phyloP scores from a whole-genome alignment of 2,113 vertebrate species.

The Cyphomyrus plagiostoma region DNA sequence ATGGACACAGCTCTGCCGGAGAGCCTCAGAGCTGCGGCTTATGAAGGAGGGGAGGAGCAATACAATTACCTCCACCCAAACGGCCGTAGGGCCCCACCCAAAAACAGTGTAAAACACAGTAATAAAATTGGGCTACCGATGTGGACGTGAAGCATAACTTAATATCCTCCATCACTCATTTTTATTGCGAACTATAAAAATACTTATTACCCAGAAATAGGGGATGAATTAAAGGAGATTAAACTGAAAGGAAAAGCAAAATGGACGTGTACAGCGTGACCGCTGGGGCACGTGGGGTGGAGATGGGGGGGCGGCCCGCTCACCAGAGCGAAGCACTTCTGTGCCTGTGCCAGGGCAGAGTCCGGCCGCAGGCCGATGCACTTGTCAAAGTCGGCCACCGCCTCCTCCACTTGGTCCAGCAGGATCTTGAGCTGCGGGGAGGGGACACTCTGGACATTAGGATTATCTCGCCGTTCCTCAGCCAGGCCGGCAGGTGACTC shows the following conservation, averaged over 20 bases:
- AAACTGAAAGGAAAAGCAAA: background rate
- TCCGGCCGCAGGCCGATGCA: slow-evolving; percentile 90
- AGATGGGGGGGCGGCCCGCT: slow-evolving; percentile 39
- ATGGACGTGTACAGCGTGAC: background rate
- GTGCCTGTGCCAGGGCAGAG: slow-evolving; percentile 93
- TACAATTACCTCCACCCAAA: background rate
- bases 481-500: background rate
- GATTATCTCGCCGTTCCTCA: background rate
- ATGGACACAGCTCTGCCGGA: background rate
- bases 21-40: background rate
- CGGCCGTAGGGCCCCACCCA: background rate
- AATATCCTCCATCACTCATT: background rate
- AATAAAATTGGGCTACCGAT: background rate
- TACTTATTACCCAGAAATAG: background rate
- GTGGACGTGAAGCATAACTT: background rate
- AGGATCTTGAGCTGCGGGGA: slow-evolving; percentile 85
- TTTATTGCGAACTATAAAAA: background rate
- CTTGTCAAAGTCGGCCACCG: slow-evolving; percentile 93
- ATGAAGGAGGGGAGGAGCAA: background rate
- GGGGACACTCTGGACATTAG: background rate
- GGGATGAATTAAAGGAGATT: background rate
- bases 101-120: background rate
- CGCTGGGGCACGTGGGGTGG: background rate
- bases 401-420: slow-evolving; percentile 95
- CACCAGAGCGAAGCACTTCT: slow-evolving; percentile 96